Percentiles rank a stretch among this genome's conserved stretches.
phyloP scores from a whole-genome alignment of 2,888 invertebrate species.

The Drosophila setosimentum region DNA sequence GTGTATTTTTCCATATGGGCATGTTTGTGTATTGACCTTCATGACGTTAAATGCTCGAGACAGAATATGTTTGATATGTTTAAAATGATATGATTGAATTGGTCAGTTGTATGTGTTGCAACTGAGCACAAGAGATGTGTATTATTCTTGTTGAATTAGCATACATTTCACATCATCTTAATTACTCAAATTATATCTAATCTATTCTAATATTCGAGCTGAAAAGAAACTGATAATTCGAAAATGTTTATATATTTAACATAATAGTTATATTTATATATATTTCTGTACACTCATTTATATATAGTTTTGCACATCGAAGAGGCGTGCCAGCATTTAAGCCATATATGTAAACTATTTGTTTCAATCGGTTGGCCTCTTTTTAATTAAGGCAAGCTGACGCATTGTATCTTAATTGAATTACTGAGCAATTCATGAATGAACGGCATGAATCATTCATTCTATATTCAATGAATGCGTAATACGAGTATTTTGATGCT shows the following conservation, averaged over 20 bases:
- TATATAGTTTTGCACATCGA: not conserved
- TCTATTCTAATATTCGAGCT: too few relatives aligned
- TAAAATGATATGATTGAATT: not conserved
- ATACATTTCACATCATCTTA: not conserved
- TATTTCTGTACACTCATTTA: not conserved
- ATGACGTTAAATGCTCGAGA: slow-evolving; percentile 50
- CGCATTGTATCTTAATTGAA: slow-evolving; percentile 58
- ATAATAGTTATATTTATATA: not conserved
- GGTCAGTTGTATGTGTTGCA: not conserved
- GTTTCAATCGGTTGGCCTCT: not conserved
- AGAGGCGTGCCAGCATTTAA: not conserved
- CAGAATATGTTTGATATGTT: slow-evolving; percentile 10
- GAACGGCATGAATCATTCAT: slow-evolving; percentile 42
- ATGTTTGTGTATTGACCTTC: slow-evolving; percentile 62
- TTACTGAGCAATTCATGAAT: slow-evolving; percentile 49
- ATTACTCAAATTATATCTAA: not conserved
- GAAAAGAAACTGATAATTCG: too few relatives aligned
- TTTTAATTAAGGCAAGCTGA: slow-evolving; percentile 53
- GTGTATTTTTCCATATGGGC: slow-evolving; percentile 6
- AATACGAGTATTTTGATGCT: not conserved
- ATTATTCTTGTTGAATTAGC: not conserved
- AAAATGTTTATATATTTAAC: too few relatives aligned
- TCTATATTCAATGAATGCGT: not conserved
- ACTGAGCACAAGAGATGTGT: not conserved
- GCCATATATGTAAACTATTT: not conserved